A percentile compares a stretch with the other conserved stretches of the same genome.
Evolutionary conservation across 2,888 invertebrate genomes (phyloP).

Genomic region (Platycheirus rosarum): DNA sequence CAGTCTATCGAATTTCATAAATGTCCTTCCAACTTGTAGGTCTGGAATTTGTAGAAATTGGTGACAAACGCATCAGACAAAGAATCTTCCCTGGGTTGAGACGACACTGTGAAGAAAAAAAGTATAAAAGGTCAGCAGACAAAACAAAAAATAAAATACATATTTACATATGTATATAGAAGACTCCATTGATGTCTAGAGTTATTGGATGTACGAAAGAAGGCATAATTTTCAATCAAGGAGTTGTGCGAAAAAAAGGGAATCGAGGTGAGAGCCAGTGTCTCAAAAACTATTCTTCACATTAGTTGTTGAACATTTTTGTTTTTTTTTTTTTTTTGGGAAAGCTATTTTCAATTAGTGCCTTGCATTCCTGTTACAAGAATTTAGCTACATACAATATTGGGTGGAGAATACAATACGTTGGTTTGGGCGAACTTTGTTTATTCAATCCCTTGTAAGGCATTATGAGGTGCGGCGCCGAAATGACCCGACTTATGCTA

Average conservation of each 20-base stretch:
- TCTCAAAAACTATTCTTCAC: constrained; percentile 31
- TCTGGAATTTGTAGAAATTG: constrained; percentile 67
- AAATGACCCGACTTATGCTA: too few species aligned
- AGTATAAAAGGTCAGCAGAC: constrained; percentile 81
- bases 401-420: constrained; percentile 57
- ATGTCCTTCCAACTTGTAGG: constrained; percentile 54
- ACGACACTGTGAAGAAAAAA: constrained; percentile 71
- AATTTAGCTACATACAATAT: constrained; percentile 28
- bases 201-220: constrained; percentile 39
- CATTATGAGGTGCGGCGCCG: too few species aligned
- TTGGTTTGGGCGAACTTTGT: constrained; percentile 46
- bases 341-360: constrained; percentile 27
- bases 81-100: constrained; percentile 57
- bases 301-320: too few species aligned
- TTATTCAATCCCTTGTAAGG: constrained; percentile 67
- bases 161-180: constrained; percentile 50
- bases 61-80: constrained; percentile 72
- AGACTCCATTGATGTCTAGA: constrained; percentile 64
- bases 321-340: constrained; percentile 8
- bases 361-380: constrained; percentile 23
- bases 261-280: constrained; percentile 17
- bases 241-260: constrained; percentile 32
- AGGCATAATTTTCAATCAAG: constrained; percentile 36
- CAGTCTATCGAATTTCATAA: constrained; percentile 4
- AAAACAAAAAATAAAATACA: constrained; percentile 73